Percentiles rank a stretch among this genome's conserved stretches.
Conservation (phyloP, 1,140 invertebrate species). For the Pogonomyrmex californicus region DNA sequence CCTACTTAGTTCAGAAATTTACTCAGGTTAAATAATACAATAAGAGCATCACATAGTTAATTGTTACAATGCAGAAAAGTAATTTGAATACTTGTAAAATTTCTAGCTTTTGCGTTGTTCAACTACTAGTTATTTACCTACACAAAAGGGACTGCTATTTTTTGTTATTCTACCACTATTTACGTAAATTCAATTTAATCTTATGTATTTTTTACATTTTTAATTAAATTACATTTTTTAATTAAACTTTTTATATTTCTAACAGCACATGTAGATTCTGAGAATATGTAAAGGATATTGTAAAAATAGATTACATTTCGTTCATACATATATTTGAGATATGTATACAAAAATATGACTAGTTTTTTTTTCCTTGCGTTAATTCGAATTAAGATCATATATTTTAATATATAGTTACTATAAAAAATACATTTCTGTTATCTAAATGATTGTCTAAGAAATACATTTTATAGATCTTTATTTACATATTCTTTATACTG, state of each 20-base stretch:
- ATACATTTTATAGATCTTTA: too few species aligned
- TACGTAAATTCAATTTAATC: background rate
- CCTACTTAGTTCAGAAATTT: slow-evolving; percentile 31
- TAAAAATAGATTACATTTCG: too few species aligned
- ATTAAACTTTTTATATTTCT: background rate
- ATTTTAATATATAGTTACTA: too few species aligned
- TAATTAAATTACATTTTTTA: background rate
- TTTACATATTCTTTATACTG: too few species aligned
- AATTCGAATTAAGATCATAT: too few species aligned
- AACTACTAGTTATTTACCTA: background rate
- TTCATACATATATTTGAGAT: too few species aligned
- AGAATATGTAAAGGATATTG: too few species aligned
- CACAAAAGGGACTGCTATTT: background rate
- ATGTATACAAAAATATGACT: too few species aligned
- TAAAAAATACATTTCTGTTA: too few species aligned
- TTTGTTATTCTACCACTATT: background rate
- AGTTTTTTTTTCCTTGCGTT: too few species aligned
- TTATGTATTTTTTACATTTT: background rate
- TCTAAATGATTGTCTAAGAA: too few species aligned
- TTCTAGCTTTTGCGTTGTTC: background rate
- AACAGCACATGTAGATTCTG: too few species aligned
- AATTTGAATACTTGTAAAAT: slow-evolving; percentile 17
- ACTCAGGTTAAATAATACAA: background rate
- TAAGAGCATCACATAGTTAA: background rate
- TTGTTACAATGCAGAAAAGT: slow-evolving; percentile 4